These are phyloP conservation scores for Tachypleus tridentatus DNA, from an alignment of 1,140 invertebrate species.

Conservation along the genomic window DNA sequence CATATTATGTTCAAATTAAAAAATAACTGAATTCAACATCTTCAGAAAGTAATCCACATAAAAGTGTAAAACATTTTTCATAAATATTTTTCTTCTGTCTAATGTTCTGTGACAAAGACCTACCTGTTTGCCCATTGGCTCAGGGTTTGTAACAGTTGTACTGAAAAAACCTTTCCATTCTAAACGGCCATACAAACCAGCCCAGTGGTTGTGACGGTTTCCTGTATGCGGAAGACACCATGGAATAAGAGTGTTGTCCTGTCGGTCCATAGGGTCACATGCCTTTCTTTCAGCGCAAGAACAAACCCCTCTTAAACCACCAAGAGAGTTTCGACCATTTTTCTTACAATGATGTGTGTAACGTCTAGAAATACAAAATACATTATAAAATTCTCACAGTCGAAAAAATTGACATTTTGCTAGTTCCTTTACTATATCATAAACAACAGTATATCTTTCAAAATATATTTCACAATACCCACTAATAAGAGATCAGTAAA, in stretches of 20 bases:
- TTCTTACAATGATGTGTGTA: slow-evolving; percentile 60
- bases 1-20: no score
- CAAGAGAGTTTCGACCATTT: slow-evolving; percentile 45
- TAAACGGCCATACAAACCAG: slow-evolving; percentile 57
- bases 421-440: no score
- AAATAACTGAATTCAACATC: no score
- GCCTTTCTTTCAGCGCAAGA: slow-evolving; percentile 49
- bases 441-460: no score
- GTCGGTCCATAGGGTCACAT: slow-evolving; percentile 59
- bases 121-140: slow-evolving; percentile 82
- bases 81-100: no score
- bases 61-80: no score
- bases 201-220: slow-evolving; percentile 76
- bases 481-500: slow-evolving; percentile 1
- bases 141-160: slow-evolving; percentile 69
- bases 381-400: no score
- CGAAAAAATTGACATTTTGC: no score
- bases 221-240: slow-evolving; percentile 84
- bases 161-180: slow-evolving; percentile 73
- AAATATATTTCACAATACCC: background rate
- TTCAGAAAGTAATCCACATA: no score
- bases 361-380: slow-evolving; percentile 33
- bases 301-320: slow-evolving; percentile 61
- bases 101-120: background rate
- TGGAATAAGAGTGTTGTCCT: slow-evolving; percentile 74